Evolutionary conservation across 2,113 vertebrate genomes (phyloP).

Genomic region (Rhinoderma darwinii): DNA sequence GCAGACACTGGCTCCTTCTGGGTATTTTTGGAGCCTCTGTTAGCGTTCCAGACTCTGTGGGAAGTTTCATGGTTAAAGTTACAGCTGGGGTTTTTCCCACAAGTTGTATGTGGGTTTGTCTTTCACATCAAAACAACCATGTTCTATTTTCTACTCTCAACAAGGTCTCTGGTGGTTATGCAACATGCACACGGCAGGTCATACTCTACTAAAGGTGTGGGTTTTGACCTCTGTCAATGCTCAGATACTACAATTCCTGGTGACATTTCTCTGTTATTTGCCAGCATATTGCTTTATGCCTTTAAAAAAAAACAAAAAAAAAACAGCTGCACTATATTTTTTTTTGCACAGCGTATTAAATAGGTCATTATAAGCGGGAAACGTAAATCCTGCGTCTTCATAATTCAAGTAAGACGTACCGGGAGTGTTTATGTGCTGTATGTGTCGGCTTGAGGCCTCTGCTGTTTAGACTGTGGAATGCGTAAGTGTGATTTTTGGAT

Average conservation of each 20-base stretch:
- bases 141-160: slow-evolving; percentile 24
- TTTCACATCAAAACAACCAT: slow-evolving; percentile 45
- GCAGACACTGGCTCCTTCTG: slow-evolving; percentile 39
- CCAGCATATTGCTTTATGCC: not conserved
- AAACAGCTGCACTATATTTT: not conserved
- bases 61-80: slow-evolving; percentile 52
- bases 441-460: not conserved
- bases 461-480: slow-evolving; percentile 18
- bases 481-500: slow-evolving; percentile 56
- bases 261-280: not conserved
- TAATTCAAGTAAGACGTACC: not conserved
- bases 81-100: slow-evolving; percentile 57
- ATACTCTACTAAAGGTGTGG: not conserved
- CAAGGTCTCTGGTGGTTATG: slow-evolving; percentile 5
- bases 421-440: not conserved
- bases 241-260: not conserved
- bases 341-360: no score
- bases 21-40: slow-evolving; percentile 47
- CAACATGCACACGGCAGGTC: not conserved
- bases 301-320: no score
- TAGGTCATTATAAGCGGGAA: not conserved
- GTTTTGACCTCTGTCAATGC: not conserved
- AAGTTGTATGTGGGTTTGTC: slow-evolving; percentile 40
- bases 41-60: slow-evolving; percentile 52
- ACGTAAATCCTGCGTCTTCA: no score